Conservation (phyloP, 2,888 invertebrate genomes). For the Zygogramma bicolorata region DNA sequence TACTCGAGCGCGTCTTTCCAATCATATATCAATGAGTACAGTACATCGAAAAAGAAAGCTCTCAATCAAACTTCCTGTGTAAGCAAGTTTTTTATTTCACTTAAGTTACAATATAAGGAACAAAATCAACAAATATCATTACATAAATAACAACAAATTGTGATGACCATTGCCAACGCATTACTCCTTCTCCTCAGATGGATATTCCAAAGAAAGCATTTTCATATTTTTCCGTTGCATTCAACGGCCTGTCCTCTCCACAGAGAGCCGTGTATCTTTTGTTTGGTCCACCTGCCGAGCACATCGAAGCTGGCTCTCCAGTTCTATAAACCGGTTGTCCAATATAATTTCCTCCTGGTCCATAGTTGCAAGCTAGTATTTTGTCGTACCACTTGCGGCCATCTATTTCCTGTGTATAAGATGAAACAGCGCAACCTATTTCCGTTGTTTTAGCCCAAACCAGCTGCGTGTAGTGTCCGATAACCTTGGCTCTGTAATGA, state of each 20-base stretch:
- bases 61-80: too few relatives aligned
- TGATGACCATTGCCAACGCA: too few relatives aligned
- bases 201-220: slow-evolving; percentile 13
- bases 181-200: neutral
- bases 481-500: neutral
- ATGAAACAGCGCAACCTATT: slow-evolving; percentile 60
- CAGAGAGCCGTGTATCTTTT: slow-evolving; percentile 56
- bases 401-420: slow-evolving; percentile 51
- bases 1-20: too few relatives aligned
- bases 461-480: slow-evolving; percentile 64
- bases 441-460: slow-evolving; percentile 62
- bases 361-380: slow-evolving; percentile 63
- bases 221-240: slow-evolving; percentile 23
- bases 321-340: slow-evolving; percentile 59
- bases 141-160: too few relatives aligned
- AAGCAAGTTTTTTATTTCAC: too few relatives aligned
- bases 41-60: too few relatives aligned
- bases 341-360: slow-evolving; percentile 62
- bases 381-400: slow-evolving; percentile 56
- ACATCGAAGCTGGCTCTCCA: slow-evolving; percentile 58
- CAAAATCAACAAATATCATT: too few relatives aligned
- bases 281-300: slow-evolving; percentile 47
- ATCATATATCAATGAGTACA: too few relatives aligned
- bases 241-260: slow-evolving; percentile 41
- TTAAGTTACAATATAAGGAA: too few relatives aligned